A percentile compares a stretch with the other conserved stretches of the same genome.
Evolutionary conservation across 1,140 invertebrate species (phyloP).

Genomic region (Thaumetopoea pityocampa): DNA sequence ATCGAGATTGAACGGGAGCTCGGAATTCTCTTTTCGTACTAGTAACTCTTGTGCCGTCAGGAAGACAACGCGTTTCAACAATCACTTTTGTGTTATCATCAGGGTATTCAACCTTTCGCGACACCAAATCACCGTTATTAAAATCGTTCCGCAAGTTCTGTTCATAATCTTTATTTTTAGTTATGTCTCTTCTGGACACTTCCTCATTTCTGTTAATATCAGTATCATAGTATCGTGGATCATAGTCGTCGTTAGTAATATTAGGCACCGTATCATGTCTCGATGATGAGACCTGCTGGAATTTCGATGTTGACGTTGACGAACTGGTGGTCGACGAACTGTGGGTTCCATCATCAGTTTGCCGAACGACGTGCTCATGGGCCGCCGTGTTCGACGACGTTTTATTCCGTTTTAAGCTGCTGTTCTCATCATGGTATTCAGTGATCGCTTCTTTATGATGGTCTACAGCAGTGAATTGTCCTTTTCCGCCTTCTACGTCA

Average conservation of each 20-base stretch:
- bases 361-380: constrained; percentile 77
- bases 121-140: constrained; percentile 67
- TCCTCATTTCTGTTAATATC: constrained; percentile 43
- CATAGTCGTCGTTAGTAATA: constrained; percentile 36
- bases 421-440: constrained; percentile 79
- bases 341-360: constrained; percentile 69
- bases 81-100: constrained; percentile 80
- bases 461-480: constrained; percentile 78
- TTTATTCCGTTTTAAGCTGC: constrained; percentile 77
- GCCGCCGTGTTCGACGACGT: constrained; percentile 76
- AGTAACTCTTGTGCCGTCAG: constrained; percentile 79
- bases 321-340: constrained; percentile 69
- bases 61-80: constrained; percentile 79
- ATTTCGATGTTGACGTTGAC: constrained; percentile 64
- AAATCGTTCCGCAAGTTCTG: constrained; percentile 31
- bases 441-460: constrained; percentile 76
- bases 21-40: constrained; percentile 80
- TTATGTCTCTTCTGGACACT: constrained; percentile 27
- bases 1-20: constrained; percentile 48
- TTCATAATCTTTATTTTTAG: constrained; percentile 37
- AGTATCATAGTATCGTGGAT: constrained; percentile 27
- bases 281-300: constrained; percentile 53
- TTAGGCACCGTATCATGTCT: constrained; percentile 53
- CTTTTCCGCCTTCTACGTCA: constrained; percentile 78
- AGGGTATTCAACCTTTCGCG: constrained; percentile 77